A percentile compares a stretch with the other conserved stretches of the same genome.
Evolutionary conservation across 2,888 invertebrate species (phyloP).

Genomic region (Diloba caeruleocephala): DNA sequence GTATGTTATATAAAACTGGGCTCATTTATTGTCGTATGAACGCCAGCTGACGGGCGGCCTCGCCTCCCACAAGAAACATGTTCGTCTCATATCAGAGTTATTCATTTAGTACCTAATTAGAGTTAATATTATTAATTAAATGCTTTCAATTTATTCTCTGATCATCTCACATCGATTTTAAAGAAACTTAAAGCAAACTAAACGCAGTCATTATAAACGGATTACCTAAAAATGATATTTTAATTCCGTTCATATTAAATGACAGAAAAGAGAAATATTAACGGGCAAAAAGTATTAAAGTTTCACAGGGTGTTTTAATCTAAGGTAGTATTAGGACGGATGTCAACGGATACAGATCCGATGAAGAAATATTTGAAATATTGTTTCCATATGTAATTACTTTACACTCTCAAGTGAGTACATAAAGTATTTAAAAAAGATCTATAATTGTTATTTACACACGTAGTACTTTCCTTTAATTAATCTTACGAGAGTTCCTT

Average conservation of each 20-base stretch:
- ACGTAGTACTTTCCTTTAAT: not conserved
- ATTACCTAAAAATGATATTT: conserved; percentile 36
- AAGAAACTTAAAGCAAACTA: conserved; percentile 26
- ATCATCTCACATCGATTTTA: conserved; percentile 45
- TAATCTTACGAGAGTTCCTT: conserved; percentile 57
- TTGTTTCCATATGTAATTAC: no score
- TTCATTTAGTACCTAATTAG: conserved; percentile 68
- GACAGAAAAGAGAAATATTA: conserved; percentile 21
- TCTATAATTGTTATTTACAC: no score
- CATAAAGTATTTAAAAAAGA: no score
- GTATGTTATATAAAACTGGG: conserved; percentile 52
- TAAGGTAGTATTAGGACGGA: conserved; percentile 85
- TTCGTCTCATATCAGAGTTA: conserved; percentile 75
- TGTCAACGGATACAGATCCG: conserved; percentile 59
- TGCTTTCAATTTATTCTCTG: conserved; percentile 55
- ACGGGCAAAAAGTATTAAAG: conserved; percentile 55
- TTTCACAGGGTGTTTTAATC: conserved; percentile 87
- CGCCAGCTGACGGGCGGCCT: conserved; percentile 50
- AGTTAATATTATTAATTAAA: conserved; percentile 51
- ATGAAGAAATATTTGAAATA: conserved; percentile 23
- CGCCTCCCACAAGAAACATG: conserved; percentile 50
- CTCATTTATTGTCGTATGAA: conserved; percentile 53
- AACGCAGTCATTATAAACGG: conserved; percentile 33
- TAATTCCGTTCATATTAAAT: conserved; percentile 22
- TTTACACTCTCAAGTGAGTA: no score